Evolutionary conservation across 2,888 invertebrate genomes (phyloP), one percentile per base, ranked within the genome.

Genomic region (Muschampia plurimacula): DNA sequence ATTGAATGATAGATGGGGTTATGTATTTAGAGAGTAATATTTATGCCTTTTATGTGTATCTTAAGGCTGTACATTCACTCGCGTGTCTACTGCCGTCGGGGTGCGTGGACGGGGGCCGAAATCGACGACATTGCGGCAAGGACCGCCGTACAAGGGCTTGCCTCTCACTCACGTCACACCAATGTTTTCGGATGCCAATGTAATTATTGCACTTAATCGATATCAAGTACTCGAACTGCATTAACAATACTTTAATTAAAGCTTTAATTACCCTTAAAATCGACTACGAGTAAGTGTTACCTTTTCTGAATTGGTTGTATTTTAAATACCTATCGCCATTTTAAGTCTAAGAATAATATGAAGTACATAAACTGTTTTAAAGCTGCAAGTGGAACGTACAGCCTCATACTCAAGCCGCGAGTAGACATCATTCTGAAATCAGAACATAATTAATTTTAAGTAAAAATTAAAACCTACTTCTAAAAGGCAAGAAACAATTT

Each of bases 101-200:
- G 89, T 86, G 87, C 83, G 74, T 74, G 76, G 74, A 68, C 76
- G 79, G 83, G 83, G 86, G 83, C 86, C 87, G 86, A 87, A 86
- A 85, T 86, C 86, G 83, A 84, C 86, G 87, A 89, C 88, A 88
- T 90, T 89, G 89, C 78, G 76, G 79, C 81, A 78, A 84, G 85
- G 89, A 89, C 87, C 85, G 86, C 86, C 82, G 80, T 76, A 84
- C 92, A 93, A 93, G 93, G 93, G 93, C 93, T 89, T 83, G 77
- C 93, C 93, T 92, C 91, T 93, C 93, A 92, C 93, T 89, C 85
- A 85, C 85, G 86, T 84, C 83, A 83, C 81, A 82, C 81, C 78
- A 86, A 83, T 84, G 83, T 86, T 88, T 89, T 90, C 82, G 83
- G 89, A 90, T 88, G 81, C 85, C 85, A 81, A 85, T 84, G 82